Base-by-base conservation (phyloP, 2,797 vertebrate species). In the Lepilemur ruficaudatus region DNA sequence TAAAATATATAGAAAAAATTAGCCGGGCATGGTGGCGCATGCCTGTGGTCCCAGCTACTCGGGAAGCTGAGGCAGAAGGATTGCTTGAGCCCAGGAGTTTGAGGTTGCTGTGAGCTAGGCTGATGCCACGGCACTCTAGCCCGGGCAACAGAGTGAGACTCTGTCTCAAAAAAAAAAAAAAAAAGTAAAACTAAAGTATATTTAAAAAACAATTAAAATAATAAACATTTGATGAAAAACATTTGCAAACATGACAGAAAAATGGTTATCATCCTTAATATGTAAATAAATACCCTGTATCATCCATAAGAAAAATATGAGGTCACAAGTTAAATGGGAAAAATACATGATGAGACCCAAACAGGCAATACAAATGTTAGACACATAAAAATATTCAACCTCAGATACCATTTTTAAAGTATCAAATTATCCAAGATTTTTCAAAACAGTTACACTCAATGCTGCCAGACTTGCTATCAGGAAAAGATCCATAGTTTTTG, bases 141-240 rank as follows among this genome's bases (percentile, higher is more conserved):
- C 38, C 38, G 38, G 38, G 38, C 38, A 38, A 38, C 38, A 38
- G 38, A 38, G 38, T 38, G 38, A 38, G 38, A 38, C 38, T 38
- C 38, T 38, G 38, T 38, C 38, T 38, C 38, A 38, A 38, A 38
- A 38, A 38, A 38, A 38, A 38, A 38, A 38, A 38, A 84, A 93
- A 96, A 93, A 90, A 35, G 9, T 83, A 63, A 92, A 78, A 75
- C 30, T 91, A 23, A 73, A 91, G 10, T 55, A 89, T 52, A 38
- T 20, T 69, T 67, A 17, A 38, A 79, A 88, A 55, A 92, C 75
- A 86, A 83, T 93, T 89, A 90, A 95, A 59, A 81, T 15, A 89
- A 88, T 48, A 94, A 84, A 67, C 38, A 89, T 46, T 59, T 91
- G 48, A 79, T 63, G 10, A 86, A 91, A 96, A 89, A 48, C 6